Evolutionary conservation across 1,140 invertebrate species (phyloP).

Genomic region (Elysia chlorotica): DNA sequence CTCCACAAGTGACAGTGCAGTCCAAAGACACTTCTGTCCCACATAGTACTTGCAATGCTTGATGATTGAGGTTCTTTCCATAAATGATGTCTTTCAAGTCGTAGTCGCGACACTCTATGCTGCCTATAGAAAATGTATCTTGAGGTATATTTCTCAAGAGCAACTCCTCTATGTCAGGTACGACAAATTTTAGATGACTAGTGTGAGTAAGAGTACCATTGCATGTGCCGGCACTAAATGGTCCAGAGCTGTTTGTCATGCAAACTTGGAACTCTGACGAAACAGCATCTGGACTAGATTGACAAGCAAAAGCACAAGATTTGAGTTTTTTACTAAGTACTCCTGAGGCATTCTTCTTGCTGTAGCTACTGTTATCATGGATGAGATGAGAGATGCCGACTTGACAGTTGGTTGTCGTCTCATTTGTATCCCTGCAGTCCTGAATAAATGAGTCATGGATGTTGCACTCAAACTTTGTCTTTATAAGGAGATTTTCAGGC

Average conservation of each 20-base stretch:
- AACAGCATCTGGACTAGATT: not conserved
- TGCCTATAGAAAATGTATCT: constrained; percentile 5
- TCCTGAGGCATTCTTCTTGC: too few species aligned
- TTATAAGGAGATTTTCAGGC: constrained; percentile 8
- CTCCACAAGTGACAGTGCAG: constrained; percentile 36
- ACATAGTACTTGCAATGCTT: constrained; percentile 44
- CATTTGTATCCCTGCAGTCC: constrained; percentile 26
- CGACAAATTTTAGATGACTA: constrained; percentile 7
- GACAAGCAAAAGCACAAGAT: constrained; percentile 10
- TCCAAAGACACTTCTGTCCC: constrained; percentile 30
- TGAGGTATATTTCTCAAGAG: constrained; percentile 26
- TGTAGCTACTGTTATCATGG: too few species aligned
- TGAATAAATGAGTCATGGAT: constrained; percentile 40
- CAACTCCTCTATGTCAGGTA: constrained; percentile 23
- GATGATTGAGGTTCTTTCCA: not conserved
- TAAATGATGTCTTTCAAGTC: constrained; percentile 39
- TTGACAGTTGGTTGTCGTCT: too few species aligned
- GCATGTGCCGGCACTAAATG: constrained; percentile 13
- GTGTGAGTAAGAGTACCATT: constrained; percentile 9
- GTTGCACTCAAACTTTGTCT: constrained; percentile 39
- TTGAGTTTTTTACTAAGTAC: too few species aligned
- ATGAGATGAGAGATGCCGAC: too few species aligned
- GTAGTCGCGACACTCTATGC: constrained; percentile 35
- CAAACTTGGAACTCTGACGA: constrained; percentile 15
- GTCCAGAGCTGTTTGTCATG: constrained; percentile 26